phyloP scores from a whole-genome alignment of 1,140 invertebrate species.

The Teleopsis dalmanni region DNA sequence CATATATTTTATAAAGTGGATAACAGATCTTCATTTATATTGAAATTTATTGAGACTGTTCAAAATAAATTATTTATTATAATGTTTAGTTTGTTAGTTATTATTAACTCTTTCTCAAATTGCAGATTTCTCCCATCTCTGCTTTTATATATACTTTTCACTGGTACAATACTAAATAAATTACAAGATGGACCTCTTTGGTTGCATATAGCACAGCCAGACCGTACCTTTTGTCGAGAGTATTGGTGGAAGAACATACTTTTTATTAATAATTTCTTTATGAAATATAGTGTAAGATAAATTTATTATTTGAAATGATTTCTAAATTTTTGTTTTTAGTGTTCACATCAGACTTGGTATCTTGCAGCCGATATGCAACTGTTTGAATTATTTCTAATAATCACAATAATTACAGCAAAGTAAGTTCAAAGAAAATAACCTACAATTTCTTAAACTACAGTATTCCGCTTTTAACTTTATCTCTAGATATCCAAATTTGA shows the following conservation, averaged over 20 bases:
- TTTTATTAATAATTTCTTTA: slow-evolving; percentile 52
- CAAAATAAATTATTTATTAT: no score
- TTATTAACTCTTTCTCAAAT: not conserved
- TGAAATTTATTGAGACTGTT: no score
- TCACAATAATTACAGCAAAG: slow-evolving; percentile 45
- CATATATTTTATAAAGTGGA: no score
- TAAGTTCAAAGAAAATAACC: slow-evolving; percentile 13
- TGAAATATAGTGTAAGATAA: slow-evolving; percentile 8
- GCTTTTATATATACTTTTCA: slow-evolving; percentile 46
- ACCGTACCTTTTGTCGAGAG: slow-evolving; percentile 48
- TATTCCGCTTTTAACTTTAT: slow-evolving; percentile 2
- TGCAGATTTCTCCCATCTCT: slow-evolving; percentile 46
- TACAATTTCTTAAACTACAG: not conserved
- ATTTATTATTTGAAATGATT: slow-evolving; percentile 34
- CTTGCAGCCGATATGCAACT: slow-evolving; percentile 65
- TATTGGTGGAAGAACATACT: slow-evolving; percentile 63
- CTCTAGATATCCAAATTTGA: slow-evolving; percentile 34
- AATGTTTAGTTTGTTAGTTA: no score
- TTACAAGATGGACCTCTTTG: slow-evolving; percentile 48
- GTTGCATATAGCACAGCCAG: slow-evolving; percentile 42
- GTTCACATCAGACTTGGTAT: slow-evolving; percentile 67
- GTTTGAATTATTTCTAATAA: slow-evolving; percentile 53
- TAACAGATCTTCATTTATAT: no score
- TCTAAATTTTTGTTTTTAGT: slow-evolving; percentile 44
- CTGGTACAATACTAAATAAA: slow-evolving; percentile 42